Evolutionary conservation across 1,140 invertebrate species (phyloP).

Genomic region (Pseudomyrmex dendroicus): DNA sequence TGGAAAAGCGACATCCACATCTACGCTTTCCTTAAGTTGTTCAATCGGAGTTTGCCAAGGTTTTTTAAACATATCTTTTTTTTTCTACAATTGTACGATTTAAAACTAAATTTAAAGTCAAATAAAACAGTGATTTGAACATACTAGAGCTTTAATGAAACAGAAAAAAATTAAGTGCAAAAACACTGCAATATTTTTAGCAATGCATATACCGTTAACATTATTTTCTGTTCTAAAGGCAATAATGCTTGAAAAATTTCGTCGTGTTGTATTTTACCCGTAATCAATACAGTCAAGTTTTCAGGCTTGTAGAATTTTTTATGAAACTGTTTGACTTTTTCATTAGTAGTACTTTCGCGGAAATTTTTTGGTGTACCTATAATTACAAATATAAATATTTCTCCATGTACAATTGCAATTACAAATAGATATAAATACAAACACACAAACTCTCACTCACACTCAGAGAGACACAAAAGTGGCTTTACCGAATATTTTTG

Average conservation of each 20-base stretch:
- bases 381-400: not conserved
- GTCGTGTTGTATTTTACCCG: conserved; percentile 91
- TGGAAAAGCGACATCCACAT: conserved; percentile 89
- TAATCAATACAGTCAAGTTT: conserved; percentile 94
- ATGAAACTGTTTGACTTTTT: conserved; percentile 93
- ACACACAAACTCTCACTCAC: conserved; percentile 80
- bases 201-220: conserved; percentile 87
- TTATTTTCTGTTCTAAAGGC: conserved; percentile 92
- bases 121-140: not conserved
- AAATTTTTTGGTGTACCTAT: conserved; percentile 90
- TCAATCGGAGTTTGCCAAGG: conserved; percentile 92
- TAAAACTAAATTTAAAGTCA: not conserved
- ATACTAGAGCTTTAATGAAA: not conserved
- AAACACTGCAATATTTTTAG: conserved; percentile 44
- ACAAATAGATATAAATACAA: too few species aligned
- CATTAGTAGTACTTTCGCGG: conserved; percentile 91
- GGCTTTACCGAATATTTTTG: conserved; percentile 90
- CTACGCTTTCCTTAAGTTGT: conserved; percentile 85
- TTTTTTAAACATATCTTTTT: conserved; percentile 87
- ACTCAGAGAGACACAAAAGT: conserved; percentile 74
- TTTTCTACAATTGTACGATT: conserved; percentile 82
- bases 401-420: too few species aligned
- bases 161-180: too few species aligned
- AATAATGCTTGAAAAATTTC: conserved; percentile 91
- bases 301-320: conserved; percentile 95